phyloP scores from a whole-genome alignment of 2,113 vertebrate genomes.

The Eonycteris spelaea region DNA sequence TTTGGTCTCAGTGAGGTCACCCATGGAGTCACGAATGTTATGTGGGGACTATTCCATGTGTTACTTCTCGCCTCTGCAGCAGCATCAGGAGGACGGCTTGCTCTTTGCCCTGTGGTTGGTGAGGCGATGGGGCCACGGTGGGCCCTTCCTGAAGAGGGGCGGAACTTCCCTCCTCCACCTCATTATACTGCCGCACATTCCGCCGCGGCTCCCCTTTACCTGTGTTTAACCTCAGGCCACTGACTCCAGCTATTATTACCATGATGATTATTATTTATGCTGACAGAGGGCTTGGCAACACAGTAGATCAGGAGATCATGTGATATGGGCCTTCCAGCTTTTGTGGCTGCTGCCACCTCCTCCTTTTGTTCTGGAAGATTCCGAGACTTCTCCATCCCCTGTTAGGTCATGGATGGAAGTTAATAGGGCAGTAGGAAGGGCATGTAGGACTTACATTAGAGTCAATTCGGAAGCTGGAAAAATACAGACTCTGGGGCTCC shows the following conservation, averaged over 20 bases:
- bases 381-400: background rate
- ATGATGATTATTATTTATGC: slow-evolving; percentile 30
- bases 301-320: slow-evolving; percentile 15
- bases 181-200: background rate
- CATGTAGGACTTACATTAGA: background rate
- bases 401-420: background rate
- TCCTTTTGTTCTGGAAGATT: slow-evolving; percentile 52
- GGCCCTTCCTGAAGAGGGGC: background rate
- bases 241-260: background rate
- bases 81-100: background rate
- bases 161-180: background rate
- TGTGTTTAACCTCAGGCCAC: slow-evolving; percentile 28
- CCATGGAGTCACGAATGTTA: background rate
- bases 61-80: background rate
- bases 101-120: background rate
- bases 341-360: background rate
- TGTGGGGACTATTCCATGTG: background rate
- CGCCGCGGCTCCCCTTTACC: background rate
- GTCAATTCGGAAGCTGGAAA: background rate
- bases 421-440: background rate
- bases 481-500: background rate
- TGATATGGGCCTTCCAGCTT: slow-evolving; percentile 5
- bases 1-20: background rate
- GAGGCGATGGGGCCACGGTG: background rate
- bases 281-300: slow-evolving; percentile 24